Evolutionary conservation across 1,140 invertebrate species (phyloP).

Genomic region (Patella vulgata): DNA sequence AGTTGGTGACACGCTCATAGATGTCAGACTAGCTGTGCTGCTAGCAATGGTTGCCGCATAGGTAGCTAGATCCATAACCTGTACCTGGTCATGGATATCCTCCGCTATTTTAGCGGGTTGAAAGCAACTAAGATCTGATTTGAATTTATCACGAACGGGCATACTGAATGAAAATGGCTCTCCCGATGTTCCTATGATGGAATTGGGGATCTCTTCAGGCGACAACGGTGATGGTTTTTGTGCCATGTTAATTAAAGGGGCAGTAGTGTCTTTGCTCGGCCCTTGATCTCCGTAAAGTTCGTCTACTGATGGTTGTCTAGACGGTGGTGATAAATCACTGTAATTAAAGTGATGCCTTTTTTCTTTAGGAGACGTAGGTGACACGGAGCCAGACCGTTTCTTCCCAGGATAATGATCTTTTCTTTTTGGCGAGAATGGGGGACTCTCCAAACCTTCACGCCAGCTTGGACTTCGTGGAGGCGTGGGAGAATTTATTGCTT

Average conservation of each 20-base stretch:
- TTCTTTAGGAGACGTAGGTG: slow-evolving; percentile 44
- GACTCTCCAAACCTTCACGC: slow-evolving; percentile 59
- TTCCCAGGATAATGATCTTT: slow-evolving; percentile 59
- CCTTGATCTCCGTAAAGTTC: slow-evolving; percentile 42
- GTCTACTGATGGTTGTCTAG: slow-evolving; percentile 44
- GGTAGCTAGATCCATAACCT: slow-evolving; percentile 60
- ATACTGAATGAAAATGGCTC: slow-evolving; percentile 33
- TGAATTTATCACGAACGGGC: slow-evolving; percentile 22
- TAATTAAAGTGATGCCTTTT: slow-evolving; percentile 52
- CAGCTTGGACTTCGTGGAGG: slow-evolving; percentile 59
- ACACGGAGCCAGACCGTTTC: slow-evolving; percentile 45
- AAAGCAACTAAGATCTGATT: slow-evolving; percentile 17
- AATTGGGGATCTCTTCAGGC: slow-evolving; percentile 49
- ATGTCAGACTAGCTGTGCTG: slow-evolving; percentile 63
- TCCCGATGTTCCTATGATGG: slow-evolving; percentile 35
- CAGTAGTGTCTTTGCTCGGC: slow-evolving; percentile 23
- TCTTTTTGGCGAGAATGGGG: slow-evolving; percentile 57
- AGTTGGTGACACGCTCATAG: slow-evolving; percentile 62
- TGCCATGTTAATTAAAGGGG: slow-evolving; percentile 22
- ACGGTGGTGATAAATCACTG: slow-evolving; percentile 53
- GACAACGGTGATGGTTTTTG: slow-evolving; percentile 49
- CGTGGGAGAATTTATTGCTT: slow-evolving; percentile 49
- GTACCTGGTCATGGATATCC: slow-evolving; percentile 36
- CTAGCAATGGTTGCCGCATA: slow-evolving; percentile 65
- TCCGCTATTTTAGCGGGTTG: slow-evolving; percentile 17